Conservation (phyloP, 2,113 vertebrate species). For the Oncorhynchus gorbuscha region DNA sequence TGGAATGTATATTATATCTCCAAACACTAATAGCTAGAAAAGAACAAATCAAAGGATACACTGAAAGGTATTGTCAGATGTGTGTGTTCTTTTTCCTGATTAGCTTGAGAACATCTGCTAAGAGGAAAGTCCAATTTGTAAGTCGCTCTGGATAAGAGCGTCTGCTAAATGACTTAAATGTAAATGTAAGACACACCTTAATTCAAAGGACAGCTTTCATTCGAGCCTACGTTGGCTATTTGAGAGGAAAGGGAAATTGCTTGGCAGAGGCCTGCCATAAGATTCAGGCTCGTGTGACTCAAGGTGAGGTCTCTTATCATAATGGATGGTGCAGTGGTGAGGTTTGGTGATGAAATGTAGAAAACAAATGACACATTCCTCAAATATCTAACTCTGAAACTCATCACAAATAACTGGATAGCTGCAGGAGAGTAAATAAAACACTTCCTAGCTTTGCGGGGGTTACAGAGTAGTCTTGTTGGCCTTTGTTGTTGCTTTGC, state of each 20-base stretch:
- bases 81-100: background rate
- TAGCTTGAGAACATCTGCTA: background rate
- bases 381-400: background rate
- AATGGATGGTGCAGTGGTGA: conserved; percentile 2
- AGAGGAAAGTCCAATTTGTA: too few species aligned
- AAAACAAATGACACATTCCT: background rate
- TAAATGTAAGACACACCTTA: background rate
- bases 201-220: conserved; percentile 1
- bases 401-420: background rate
- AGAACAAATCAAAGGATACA: background rate
- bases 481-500: background rate
- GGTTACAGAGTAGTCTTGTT: background rate
- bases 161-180: too few species aligned
- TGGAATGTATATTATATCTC: background rate
- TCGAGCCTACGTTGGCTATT: background rate
- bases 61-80: background rate
- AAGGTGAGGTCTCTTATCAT: conserved; percentile 30
- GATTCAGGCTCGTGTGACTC: conserved; percentile 19
- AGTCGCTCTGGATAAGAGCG: too few species aligned
- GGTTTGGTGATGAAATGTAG: conserved; percentile 4
- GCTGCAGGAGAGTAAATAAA: background rate
- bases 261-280: conserved; percentile 10
- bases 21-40: background rate
- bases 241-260: conserved; percentile 10
- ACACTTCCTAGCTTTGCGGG: background rate